These are phyloP conservation scores for Melieria omissa DNA, from an alignment of 2,888 invertebrate genomes.

Conservation along the genomic window DNA sequence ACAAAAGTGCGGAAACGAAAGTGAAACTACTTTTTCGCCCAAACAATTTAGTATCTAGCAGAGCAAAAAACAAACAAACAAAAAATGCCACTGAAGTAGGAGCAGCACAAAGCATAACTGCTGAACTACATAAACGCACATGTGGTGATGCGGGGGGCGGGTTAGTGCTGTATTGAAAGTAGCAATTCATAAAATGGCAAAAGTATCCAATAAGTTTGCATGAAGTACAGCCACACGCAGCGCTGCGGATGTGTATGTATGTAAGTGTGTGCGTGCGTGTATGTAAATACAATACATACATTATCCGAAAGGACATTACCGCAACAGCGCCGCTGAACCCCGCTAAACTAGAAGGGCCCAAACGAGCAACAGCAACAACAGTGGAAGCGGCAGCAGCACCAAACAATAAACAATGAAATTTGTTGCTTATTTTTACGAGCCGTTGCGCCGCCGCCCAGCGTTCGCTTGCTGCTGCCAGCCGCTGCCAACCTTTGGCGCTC, in stretches of 20 bases:
- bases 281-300: constrained; percentile 4
- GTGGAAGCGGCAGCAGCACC: background rate
- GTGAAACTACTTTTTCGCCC: background rate
- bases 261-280: background rate
- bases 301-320: constrained; percentile 20
- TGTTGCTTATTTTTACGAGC: constrained; percentile 46
- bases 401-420: constrained; percentile 47
- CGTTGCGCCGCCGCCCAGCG: constrained; percentile 39
- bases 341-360: background rate
- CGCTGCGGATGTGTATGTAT: background rate
- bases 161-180: no score
- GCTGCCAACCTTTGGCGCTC: background rate
- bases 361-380: background rate
- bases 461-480: constrained; percentile 10
- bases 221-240: background rate
- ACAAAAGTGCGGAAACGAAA: constrained; percentile 1
- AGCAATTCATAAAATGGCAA: constrained; percentile 8
- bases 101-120: background rate
- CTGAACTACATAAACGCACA: no score
- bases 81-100: background rate
- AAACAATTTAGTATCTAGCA: background rate
- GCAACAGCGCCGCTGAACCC: background rate
- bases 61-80: constrained; percentile 5
- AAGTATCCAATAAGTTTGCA: constrained; percentile 28
- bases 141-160: no score